Evolutionary conservation across 1,140 invertebrate genomes (phyloP).

Genomic region (Palaemon carinicauda): DNA sequence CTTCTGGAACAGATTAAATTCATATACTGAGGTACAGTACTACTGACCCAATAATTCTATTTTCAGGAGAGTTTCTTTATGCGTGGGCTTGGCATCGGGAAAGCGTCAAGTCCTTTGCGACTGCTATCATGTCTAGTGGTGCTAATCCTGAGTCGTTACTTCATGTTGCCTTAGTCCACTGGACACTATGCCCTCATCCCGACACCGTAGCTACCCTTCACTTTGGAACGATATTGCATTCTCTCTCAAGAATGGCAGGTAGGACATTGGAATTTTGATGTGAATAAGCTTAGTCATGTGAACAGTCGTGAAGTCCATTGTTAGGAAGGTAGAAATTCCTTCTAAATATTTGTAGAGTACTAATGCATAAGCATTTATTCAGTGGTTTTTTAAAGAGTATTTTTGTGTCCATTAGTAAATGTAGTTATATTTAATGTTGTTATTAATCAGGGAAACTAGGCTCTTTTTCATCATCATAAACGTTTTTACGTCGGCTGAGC

Average conservation of each 20-base stretch:
- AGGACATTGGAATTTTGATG: not conserved
- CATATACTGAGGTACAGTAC: no score
- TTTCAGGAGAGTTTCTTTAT: constrained; percentile 36
- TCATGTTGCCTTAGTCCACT: constrained; percentile 29
- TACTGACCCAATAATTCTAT: not conserved
- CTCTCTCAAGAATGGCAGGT: constrained; percentile 37
- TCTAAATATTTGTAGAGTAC: no score
- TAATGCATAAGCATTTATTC: no score
- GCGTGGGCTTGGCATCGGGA: constrained; percentile 43
- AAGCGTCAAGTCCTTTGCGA: constrained; percentile 26
- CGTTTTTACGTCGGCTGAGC: no score
- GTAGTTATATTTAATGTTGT: no score
- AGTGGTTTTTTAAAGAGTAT: no score
- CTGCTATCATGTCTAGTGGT: constrained; percentile 6
- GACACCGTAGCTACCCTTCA: constrained; percentile 33
- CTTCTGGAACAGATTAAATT: no score
- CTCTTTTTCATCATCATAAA: no score
- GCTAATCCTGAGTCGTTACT: constrained; percentile 14
- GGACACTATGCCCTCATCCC: not conserved
- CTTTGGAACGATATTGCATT: constrained; percentile 27
- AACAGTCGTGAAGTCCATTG: no score
- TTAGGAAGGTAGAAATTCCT: no score
- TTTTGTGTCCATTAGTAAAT: no score
- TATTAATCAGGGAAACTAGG: no score
- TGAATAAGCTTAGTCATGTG: not conserved